A percentile compares a stretch with the other conserved stretches of the same genome.
Evolutionary conservation across 2,113 vertebrate species (phyloP).

Genomic region (Setophaga coronata): DNA sequence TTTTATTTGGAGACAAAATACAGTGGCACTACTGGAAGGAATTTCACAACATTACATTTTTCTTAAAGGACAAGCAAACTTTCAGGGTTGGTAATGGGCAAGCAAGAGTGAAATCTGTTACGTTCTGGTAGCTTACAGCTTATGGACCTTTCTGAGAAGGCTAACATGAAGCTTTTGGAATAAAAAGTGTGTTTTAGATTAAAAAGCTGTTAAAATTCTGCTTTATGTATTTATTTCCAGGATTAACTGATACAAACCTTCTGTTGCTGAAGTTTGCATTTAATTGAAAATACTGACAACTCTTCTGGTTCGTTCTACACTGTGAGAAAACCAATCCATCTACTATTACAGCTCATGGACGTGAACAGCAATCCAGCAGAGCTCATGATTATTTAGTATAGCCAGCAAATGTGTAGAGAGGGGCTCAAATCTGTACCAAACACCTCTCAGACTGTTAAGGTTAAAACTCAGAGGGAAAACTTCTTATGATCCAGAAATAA

Average conservation of each 20-base stretch:
- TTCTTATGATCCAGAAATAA: constrained; percentile 77
- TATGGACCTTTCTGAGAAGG: constrained; percentile 76
- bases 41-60: constrained; percentile 87
- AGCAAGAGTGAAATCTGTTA: constrained; percentile 77
- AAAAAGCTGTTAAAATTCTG: constrained; percentile 76
- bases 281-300: constrained; percentile 77
- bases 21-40: constrained; percentile 94
- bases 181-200: constrained; percentile 72
- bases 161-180: constrained; percentile 75
- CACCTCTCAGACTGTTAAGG: constrained; percentile 73
- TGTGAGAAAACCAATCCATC: constrained; percentile 67
- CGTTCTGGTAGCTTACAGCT: constrained; percentile 73
- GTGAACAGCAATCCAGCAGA: constrained; percentile 78
- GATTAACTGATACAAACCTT: constrained; percentile 77
- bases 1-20: constrained; percentile 94
- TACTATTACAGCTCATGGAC: constrained; percentile 59
- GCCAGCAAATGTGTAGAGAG: constrained; percentile 70
- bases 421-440: constrained; percentile 75
- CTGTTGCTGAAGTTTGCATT: constrained; percentile 65
- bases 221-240: constrained; percentile 65
- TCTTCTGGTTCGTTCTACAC: constrained; percentile 72
- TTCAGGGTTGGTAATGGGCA: constrained; percentile 79
- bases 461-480: constrained; percentile 75
- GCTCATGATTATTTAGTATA: constrained; percentile 72
- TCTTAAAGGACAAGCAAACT: constrained; percentile 90